phyloP scores from a whole-genome alignment of 2,797 vertebrate genomes.

The Stomatorhinus walkeri region DNA sequence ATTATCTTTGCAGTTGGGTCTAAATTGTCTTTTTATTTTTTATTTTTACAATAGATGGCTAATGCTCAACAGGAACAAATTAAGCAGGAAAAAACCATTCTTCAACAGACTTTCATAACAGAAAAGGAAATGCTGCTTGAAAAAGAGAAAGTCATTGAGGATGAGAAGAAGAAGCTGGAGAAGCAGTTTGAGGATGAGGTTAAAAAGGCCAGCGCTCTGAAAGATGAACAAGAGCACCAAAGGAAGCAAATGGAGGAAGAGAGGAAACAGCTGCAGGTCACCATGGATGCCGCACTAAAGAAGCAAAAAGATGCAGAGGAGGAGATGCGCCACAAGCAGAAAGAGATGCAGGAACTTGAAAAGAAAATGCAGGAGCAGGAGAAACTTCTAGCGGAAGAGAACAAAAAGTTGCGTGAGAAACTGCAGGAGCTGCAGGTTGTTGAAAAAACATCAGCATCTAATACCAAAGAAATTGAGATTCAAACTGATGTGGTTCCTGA shows the following conservation, averaged over 20 bases:
- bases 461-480: constrained; percentile 70
- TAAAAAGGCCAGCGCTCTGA: constrained; percentile 75
- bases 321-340: constrained; percentile 75
- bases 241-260: constrained; percentile 78
- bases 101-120: constrained; percentile 76
- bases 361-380: constrained; percentile 77
- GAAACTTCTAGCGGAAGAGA: constrained; percentile 78
- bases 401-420: constrained; percentile 79
- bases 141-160: constrained; percentile 79
- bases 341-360: constrained; percentile 77
- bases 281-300: constrained; percentile 75
- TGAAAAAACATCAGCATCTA: constrained; percentile 60
- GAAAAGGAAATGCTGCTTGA: constrained; percentile 82
- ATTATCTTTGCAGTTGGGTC: not conserved
- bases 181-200: constrained; percentile 79
- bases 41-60: constrained; percentile 65
- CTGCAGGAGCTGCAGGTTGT: constrained; percentile 70
- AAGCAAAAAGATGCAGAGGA: constrained; percentile 78
- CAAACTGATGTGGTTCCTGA: constrained; percentile 63
- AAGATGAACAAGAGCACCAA: constrained; percentile 75
- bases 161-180: constrained; percentile 83
- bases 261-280: constrained; percentile 68
- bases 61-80: constrained; percentile 77
- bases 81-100: constrained; percentile 73
- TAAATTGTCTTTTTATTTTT: constrained; percentile 16